Base-by-base conservation (phyloP, 2,797 vertebrate species). In the Octomys mimax region DNA sequence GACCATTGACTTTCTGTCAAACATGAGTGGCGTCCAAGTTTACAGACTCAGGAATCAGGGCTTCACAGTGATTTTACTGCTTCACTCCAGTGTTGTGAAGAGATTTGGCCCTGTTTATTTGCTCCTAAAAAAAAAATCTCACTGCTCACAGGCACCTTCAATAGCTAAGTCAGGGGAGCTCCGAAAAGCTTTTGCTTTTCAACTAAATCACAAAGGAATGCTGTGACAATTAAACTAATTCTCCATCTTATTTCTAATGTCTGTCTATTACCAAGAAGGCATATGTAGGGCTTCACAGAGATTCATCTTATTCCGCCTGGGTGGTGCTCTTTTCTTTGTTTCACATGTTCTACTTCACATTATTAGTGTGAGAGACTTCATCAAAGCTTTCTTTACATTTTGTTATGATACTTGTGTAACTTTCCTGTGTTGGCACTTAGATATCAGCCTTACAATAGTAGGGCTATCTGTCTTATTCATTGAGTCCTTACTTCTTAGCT, bases 1-100 rank as follows among this genome's bases (percentile, higher is more conserved):
- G 54, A 75, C 42, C n/a, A 77, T 2, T 85, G 78, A 89, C 46
- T 91, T 95, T 71, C 57, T 77, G 64, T 57, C 33, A 70, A 95
- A 61, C 94, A 42, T 68, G 68, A 21, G 59, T 59, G 39, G 5
- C 24, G n/a, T 91, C 85, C 73, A 66, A 86, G 66, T 61, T 6
- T 68, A 11, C 42, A 6, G 75, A 92, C 54, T 36, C 18, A 70
- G 62, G 61, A 85, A 33, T 59, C 61, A n/a, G 24, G 75, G 61
- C 22, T 95, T 61, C 83, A 6, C 33, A 54, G 22, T 70, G 82
- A 28, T 19, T 59, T 93, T 92, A 89, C 39, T 91, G 66, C 46
- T 78, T 88, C 10, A 14, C 54, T 71, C 31, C 5, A 26, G 39
- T 84, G 81, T 22, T 92, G 14, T 28, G 68, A 82, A 83, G 39